Conservation (phyloP, 2,888 invertebrate species). For the Diarsia brunnea region DNA sequence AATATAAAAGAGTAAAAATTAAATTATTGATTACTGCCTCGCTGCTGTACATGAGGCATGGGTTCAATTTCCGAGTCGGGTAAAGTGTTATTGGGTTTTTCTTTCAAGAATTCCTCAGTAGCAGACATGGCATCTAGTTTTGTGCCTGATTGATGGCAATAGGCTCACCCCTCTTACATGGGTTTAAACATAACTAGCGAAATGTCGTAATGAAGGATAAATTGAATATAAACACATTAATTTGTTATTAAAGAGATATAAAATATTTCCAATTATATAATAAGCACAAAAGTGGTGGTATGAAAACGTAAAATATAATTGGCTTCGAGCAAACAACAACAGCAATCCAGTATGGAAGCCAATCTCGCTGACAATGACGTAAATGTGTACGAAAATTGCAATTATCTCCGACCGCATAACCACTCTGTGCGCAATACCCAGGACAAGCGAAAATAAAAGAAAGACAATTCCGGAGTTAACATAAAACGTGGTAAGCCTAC, state of each 20-base stretch:
- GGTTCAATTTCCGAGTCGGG: too few species aligned
- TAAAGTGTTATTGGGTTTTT: too few species aligned
- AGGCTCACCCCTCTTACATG: too few species aligned
- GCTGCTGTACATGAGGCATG: too few species aligned
- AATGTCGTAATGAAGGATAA: too few species aligned
- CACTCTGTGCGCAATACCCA: constrained; percentile 43
- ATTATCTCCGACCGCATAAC: constrained; percentile 37
- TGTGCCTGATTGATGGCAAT: too few species aligned
- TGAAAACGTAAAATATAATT: constrained; percentile 37
- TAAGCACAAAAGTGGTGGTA: neutral
- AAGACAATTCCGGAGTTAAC: constrained; percentile 39
- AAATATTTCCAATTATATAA: neutral
- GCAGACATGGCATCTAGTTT: too few species aligned
- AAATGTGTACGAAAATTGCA: constrained; percentile 50
- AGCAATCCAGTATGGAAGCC: constrained; percentile 13
- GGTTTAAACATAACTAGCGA: too few species aligned
- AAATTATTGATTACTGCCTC: too few species aligned
- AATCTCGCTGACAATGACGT: constrained; percentile 40
- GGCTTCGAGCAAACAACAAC: constrained; percentile 11
- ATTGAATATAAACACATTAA: neutral
- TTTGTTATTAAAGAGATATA: neutral
- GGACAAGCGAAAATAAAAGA: constrained; percentile 39
- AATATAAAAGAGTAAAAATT: neutral
- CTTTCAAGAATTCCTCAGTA: too few species aligned
- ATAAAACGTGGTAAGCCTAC: constrained; percentile 45